A percentile compares a stretch with the other conserved stretches of the same genome.
Evolutionary conservation across 2,888 invertebrate species (phyloP).

Genomic region (Dione vanillae): DNA sequence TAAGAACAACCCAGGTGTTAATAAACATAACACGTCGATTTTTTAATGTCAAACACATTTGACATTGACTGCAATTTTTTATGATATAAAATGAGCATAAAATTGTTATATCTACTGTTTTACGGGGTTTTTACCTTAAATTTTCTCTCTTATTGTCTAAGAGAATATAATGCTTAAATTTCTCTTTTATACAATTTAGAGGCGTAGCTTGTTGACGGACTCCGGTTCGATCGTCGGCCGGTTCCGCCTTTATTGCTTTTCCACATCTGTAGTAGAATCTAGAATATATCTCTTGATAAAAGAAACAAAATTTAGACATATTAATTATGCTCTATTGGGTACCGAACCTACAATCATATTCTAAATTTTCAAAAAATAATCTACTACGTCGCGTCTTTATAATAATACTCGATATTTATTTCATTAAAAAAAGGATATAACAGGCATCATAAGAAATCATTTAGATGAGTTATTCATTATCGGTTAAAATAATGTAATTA

Average conservation of each 20-base stretch:
- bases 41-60: not conserved
- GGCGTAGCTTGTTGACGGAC: not conserved
- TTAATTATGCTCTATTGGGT: not conserved
- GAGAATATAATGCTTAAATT: not conserved
- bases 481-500: conserved; percentile 18
- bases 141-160: not conserved
- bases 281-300: too few species aligned
- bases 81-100: not conserved
- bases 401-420: not conserved
- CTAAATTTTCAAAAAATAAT: not conserved
- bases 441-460: not conserved
- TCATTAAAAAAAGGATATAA: too few species aligned
- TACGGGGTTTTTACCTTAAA: not conserved
- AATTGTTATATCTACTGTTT: too few species aligned
- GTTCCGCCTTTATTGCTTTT: too few species aligned
- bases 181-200: not conserved
- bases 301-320: not conserved
- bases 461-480: not conserved
- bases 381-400: too few species aligned
- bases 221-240: too few species aligned
- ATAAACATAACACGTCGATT: not conserved
- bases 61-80: not conserved
- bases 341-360: not conserved
- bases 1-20: not conserved
- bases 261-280: too few species aligned